These are phyloP conservation scores for Setipinna tenuifilis DNA, from an alignment of 2,797 vertebrate species.

Conservation along the genomic window DNA sequence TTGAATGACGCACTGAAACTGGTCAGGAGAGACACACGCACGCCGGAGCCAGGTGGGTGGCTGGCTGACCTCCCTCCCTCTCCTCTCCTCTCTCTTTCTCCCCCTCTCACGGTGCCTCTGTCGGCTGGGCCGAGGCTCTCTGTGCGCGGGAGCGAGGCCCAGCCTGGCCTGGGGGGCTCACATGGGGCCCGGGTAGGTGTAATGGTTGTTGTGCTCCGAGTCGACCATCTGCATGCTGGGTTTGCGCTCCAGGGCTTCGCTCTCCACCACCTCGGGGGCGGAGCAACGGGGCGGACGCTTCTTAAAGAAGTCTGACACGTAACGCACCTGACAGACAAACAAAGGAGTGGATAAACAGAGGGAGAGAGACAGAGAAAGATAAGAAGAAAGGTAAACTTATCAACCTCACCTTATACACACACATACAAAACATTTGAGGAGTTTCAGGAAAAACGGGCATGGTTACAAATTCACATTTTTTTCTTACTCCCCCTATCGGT, in stretches of 20 bases:
- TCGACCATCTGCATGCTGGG: constrained; percentile 82
- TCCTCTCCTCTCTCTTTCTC: neutral
- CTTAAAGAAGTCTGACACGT: constrained; percentile 92
- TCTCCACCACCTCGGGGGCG: constrained; percentile 49
- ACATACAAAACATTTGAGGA: no score
- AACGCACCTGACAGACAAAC: constrained; percentile 77
- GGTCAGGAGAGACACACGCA: constrained; percentile 39
- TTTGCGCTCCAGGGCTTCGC: constrained; percentile 78
- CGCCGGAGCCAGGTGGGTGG: constrained; percentile 43
- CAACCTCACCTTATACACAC: no score
- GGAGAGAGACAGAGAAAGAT: constrained; percentile 4
- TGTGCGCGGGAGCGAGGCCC: neutral
- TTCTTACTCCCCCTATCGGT: no score
- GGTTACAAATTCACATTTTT: no score
- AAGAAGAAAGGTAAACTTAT: neutral
- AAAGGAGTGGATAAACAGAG: neutral
- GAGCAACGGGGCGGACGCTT: constrained; percentile 66
- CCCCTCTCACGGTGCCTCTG: constrained; percentile 23
- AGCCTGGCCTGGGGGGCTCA: constrained; percentile 62
- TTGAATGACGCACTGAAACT: constrained; percentile 26
- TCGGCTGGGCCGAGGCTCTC: neutral
- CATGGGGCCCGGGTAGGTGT: constrained; percentile 70
- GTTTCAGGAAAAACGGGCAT: no score
- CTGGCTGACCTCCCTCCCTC: constrained; percentile 23
- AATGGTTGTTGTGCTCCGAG: constrained; percentile 80